Percentiles rank a stretch among this genome's conserved stretches.
phyloP scores from a whole-genome alignment of 2,113 vertebrate species.

The Tetrax tetrax region DNA sequence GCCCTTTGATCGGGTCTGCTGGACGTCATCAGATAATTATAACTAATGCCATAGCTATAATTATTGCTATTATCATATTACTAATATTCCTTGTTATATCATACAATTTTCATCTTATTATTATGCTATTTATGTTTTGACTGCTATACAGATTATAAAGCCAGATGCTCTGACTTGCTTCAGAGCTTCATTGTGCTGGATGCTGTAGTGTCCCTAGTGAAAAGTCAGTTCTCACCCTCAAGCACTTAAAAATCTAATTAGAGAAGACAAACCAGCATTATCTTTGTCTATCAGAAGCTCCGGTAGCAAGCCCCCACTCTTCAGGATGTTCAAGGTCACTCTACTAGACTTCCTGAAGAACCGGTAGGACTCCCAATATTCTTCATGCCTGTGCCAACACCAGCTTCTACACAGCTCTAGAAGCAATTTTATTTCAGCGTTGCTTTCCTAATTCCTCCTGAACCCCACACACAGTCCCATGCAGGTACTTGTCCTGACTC shows the following conservation, averaged over 20 bases:
- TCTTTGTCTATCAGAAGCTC: background rate
- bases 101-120: background rate
- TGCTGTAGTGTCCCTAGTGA: background rate
- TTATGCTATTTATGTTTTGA: constrained; percentile 1
- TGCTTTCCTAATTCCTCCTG: background rate
- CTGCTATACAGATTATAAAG: background rate
- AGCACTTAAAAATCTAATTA: constrained; percentile 35
- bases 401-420: background rate
- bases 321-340: background rate
- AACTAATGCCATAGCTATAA: background rate
- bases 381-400: background rate
- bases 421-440: background rate
- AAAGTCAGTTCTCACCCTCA: background rate
- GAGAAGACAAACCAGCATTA: background rate
- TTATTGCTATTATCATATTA: background rate
- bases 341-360: background rate
- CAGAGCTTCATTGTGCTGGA: background rate
- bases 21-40: background rate
- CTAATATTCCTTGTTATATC: background rate
- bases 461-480: background rate
- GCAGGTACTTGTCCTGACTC: background rate
- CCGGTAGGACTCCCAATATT: background rate
- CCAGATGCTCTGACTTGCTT: constrained; percentile 26
- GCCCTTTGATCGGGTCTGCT: background rate
- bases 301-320: background rate